Evolutionary conservation across 2,888 invertebrate genomes (phyloP).

Genomic region (Fragum whitleyi): DNA sequence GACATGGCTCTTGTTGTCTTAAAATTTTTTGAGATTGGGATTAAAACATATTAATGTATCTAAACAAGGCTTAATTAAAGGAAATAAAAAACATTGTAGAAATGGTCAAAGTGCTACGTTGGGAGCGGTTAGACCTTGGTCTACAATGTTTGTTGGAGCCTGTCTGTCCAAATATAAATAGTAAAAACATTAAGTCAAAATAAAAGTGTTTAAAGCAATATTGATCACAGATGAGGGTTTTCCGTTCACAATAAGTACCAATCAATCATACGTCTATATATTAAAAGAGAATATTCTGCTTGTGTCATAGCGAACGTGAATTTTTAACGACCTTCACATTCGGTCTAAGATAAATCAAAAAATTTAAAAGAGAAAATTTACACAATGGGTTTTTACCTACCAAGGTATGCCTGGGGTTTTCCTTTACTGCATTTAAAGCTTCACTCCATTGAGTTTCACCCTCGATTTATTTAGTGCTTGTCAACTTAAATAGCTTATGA

Average conservation of each 20-base stretch:
- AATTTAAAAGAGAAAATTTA: slow-evolving; percentile 11
- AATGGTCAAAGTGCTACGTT: background rate
- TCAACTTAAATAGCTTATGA: background rate
- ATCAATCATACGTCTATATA: background rate
- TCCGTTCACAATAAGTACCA: background rate
- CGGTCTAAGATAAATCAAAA: slow-evolving; percentile 27
- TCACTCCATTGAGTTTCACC: background rate
- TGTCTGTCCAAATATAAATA: too few species aligned
- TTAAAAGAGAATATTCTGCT: slow-evolving; percentile 10
- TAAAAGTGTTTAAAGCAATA: background rate
- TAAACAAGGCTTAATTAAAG: too few species aligned
- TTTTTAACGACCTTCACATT: slow-evolving; percentile 45
- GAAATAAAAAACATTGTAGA: background rate
- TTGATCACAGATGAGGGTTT: background rate
- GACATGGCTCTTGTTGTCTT: too few species aligned
- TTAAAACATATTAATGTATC: too few species aligned
- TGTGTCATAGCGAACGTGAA: slow-evolving; percentile 57
- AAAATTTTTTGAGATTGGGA: too few species aligned
- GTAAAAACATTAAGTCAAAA: too few species aligned
- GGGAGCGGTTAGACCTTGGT: background rate
- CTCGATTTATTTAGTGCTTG: background rate
- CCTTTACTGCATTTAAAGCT: slow-evolving; percentile 6
- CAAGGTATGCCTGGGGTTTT: slow-evolving; percentile 1
- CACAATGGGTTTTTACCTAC: slow-evolving; percentile 17
- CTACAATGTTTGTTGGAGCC: background rate